Evolutionary conservation across 2,888 invertebrate species (phyloP), one percentile per base, ranked within the genome.

Genomic region (Lapara coniferarum): DNA sequence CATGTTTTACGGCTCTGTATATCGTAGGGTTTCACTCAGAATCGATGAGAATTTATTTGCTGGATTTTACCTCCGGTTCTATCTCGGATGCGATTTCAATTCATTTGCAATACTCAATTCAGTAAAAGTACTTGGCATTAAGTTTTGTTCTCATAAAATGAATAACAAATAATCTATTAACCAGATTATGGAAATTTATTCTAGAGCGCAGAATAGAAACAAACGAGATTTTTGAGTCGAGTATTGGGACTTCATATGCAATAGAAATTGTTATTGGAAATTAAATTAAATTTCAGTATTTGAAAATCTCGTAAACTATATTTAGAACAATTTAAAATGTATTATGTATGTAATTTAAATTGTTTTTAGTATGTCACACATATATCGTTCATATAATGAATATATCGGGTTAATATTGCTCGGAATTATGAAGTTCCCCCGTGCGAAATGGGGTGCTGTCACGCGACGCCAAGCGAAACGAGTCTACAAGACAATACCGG

Each of bases 391-490:
- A 72, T 72, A 74, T 74, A 72, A 75, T 72, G 75, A 80, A 81
- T 78, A 80, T 78, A 79, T 81, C 78, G 75, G 78, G 75, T 78
- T 81, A 68, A 68, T 68, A 63, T 63, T 52, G 68, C 44, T 19
- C 19, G 63, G 59, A 88, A 84, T 89, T 88, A 89, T 88, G 87
- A 89, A 87, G 86, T 88, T 88, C 81, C 84, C 85, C 81, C 71
- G 73, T 78, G 66, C 79, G 80, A 85, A 90, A 91, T 84, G 83
- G 84, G 78, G 80, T 72, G 71, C 76, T 81, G 87, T 88, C 90
- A 92, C 92, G 92, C 91, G 82, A 91, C 77, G 77, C 73, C 72
- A 76, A 85, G 84, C 85, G 78, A 84, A 86, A 81, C 85, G 81
- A 78, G 75, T 73, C 77, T 75, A 81, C 85, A 81, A 90, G 88